Evolutionary conservation across 53 echinoderm and acorn worm genomes (phyloP).

Genomic region (Antedon mediterranea): DNA sequence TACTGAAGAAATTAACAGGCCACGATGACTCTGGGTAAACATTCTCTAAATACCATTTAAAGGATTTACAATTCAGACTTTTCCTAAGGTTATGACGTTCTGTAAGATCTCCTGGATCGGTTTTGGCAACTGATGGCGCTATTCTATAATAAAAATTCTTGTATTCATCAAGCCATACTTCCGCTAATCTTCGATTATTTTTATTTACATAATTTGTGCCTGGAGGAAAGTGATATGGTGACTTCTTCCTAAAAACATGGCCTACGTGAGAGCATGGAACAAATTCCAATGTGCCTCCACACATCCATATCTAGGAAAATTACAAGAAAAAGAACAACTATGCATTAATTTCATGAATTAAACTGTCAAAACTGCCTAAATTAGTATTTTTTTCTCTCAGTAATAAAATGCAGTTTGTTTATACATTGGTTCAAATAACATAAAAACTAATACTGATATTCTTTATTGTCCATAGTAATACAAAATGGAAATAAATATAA

Average conservation of each 20-base stretch:
- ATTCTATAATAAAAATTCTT: constrained; percentile 57
- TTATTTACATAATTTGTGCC: constrained; percentile 56
- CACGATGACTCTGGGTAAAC: constrained; percentile 96
- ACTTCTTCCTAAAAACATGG: constrained; percentile 53
- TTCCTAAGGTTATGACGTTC: constrained; percentile 53
- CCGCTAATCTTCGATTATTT: constrained; percentile 48
- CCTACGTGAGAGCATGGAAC: constrained; percentile 57
- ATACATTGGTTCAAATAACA: too few relatives aligned
- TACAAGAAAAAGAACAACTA: too few relatives aligned
- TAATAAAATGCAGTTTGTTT: too few relatives aligned
- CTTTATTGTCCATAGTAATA: too few relatives aligned
- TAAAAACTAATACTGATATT: too few relatives aligned
- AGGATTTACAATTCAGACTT: constrained; percentile 61
- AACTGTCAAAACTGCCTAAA: too few relatives aligned
- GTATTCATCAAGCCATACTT: constrained; percentile 63
- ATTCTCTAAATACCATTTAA: constrained; percentile 97
- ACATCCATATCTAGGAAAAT: constrained; percentile 39
- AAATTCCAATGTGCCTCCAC: constrained; percentile 41
- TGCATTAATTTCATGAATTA: too few relatives aligned
- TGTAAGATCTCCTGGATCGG: constrained; percentile 76
- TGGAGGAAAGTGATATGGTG: constrained; percentile 53
- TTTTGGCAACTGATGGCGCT: constrained; percentile 83
- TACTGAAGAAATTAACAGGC: constrained; percentile 92
- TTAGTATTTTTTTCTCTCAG: too few relatives aligned
- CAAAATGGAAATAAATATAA: too few relatives aligned